Evolutionary conservation across 2,113 vertebrate genomes (phyloP), one percentile per base, ranked within the genome.

Genomic region (Grus americana): DNA sequence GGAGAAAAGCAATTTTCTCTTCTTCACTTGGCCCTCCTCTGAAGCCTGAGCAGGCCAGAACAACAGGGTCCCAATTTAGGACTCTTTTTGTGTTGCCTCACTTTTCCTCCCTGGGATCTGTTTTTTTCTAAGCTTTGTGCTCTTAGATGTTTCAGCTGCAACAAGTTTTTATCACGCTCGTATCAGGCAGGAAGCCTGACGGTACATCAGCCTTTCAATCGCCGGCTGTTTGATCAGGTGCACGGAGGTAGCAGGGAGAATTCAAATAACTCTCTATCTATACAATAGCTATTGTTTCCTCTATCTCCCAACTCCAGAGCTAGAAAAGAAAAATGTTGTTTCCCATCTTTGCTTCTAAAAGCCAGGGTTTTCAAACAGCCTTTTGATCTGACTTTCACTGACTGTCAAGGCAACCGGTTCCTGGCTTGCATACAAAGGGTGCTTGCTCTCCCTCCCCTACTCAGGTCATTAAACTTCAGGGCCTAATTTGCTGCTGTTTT

Each of bases 171-270:
- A 91, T 92, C 78, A 65, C 1, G 5, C 47, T 52, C 11, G 0
- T 55, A 83, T 92, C 80, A 92, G 49, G n/a, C 79, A 96, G 96
- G 91, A 95, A 95, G 82, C 59, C 74, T 68, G 63, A 81, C 3
- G 5, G 58, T n/a, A 15, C 72, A 70, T 70, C 88, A 88, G 59
- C 78, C 87, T 94, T 95, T 96, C 93, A 92, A 71, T 79, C 8
- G 1, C 46, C 0, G 0, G 8, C 62, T 97, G 90, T 96, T 96
- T 97, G 95, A 93, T 95, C 96, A 97, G 97, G 93, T 97, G 95
- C 79, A 76, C 46, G 62, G 84, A 89, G 74, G 81, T 58, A 84
- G 76, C 30, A 47, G 78, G 12, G 55, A 88, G 62, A 87, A 91
- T 90, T 94, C 65, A 88, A 91, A 95, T 80, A 26, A 38, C 62